These are phyloP conservation scores for Ashinkailepas kermadecensis DNA, from an alignment of 2,888 invertebrate genomes.

Conservation along the genomic window DNA sequence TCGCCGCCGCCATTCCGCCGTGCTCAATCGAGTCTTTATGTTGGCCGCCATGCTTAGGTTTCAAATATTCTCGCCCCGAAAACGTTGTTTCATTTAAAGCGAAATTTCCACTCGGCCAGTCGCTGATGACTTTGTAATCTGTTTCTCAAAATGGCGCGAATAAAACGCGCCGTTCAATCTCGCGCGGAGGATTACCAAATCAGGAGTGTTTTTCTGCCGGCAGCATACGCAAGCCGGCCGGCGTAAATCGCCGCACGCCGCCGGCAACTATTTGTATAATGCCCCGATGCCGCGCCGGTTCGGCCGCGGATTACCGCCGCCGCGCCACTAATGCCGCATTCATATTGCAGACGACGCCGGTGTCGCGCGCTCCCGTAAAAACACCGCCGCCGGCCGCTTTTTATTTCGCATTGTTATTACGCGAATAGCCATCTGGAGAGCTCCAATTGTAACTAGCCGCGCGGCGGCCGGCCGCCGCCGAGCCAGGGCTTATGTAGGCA, in stretches of 20 bases:
- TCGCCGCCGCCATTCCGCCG: neutral
- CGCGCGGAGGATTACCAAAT: conserved; percentile 1
- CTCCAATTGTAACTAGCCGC: conserved; percentile 12
- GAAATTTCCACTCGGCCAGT: conserved; percentile 9
- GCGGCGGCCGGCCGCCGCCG: neutral
- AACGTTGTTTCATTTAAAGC: conserved; percentile 7
- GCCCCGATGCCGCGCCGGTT: neutral
- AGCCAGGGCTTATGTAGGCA: neutral
- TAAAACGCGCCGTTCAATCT: conserved; percentile 20
- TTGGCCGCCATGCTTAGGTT: conserved; percentile 9
- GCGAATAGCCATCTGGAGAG: conserved; percentile 14
- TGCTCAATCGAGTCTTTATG: conserved; percentile 19
- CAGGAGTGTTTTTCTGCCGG: conserved; percentile 9
- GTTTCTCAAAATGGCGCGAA: conserved; percentile 23
- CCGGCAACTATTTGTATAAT: neutral
- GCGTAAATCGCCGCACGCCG: neutral
- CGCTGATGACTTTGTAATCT: conserved; percentile 21
- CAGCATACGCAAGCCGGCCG: neutral
- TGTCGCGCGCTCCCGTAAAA: conserved; percentile 2
- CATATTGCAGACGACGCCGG: neutral
- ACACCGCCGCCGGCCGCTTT: neutral
- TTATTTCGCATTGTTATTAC: conserved; percentile 8
- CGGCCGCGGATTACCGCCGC: neutral
- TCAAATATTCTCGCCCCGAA: conserved; percentile 1
- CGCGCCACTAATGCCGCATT: conserved; percentile 7